Conservation (phyloP, 1,140 invertebrate species). For the Tribolium castaneum region DNA sequence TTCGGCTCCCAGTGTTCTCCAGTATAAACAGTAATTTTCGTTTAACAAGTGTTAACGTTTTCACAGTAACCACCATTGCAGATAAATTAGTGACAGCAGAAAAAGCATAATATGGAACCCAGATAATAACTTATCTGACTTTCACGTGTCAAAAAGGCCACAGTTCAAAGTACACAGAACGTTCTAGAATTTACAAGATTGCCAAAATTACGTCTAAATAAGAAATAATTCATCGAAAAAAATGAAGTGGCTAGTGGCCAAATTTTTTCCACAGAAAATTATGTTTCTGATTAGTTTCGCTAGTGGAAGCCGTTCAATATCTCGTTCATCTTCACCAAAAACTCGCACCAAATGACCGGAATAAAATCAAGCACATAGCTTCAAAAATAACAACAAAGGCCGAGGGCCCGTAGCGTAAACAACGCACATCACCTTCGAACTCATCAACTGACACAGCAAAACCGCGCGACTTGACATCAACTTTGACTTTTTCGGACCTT, state of each 20-base stretch:
- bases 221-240: neutral
- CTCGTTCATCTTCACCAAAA: neutral
- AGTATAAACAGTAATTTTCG: too few species aligned
- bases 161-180: neutral
- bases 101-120: too few species aligned
- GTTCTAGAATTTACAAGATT: neutral
- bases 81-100: too few species aligned
- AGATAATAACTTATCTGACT: too few species aligned
- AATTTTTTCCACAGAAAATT: too few species aligned
- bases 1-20: too few species aligned
- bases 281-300: too few species aligned
- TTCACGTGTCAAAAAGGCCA: too few species aligned
- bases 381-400: too few species aligned
- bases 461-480: neutral
- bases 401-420: neutral
- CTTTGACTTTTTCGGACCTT: neutral
- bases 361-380: neutral
- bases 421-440: neutral
- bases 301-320: neutral
- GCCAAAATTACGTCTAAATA: neutral
- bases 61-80: too few species aligned
- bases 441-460: neutral
- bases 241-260: neutral
- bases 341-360: neutral
- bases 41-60: too few species aligned